Conservation (phyloP, 2,888 invertebrate species). For the Tinea semifulvella region DNA sequence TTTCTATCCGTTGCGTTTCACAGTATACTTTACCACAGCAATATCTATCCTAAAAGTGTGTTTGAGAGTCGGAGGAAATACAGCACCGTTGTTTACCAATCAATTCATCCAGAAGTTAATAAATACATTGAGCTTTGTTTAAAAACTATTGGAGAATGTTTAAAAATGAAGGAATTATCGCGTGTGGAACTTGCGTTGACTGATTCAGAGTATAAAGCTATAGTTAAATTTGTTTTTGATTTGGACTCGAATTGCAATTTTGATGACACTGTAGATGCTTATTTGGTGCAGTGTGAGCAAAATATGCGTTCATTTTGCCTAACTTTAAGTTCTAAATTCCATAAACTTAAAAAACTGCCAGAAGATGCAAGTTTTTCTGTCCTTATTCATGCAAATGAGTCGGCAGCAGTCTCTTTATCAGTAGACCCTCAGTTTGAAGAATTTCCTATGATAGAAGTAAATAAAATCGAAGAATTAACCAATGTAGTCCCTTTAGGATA, state of each 20-base stretch:
- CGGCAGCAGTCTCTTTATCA: constrained; percentile 61
- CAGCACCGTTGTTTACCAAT: constrained; percentile 66
- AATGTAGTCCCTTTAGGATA: constrained; percentile 42
- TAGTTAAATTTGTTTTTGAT: constrained; percentile 45
- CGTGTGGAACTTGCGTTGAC: constrained; percentile 61
- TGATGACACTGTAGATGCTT: constrained; percentile 58
- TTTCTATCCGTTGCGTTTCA: constrained; percentile 74
- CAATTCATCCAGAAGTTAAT: constrained; percentile 71
- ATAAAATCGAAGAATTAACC: constrained; percentile 21
- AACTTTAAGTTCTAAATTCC: constrained; percentile 56
- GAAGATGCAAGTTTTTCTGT: constrained; percentile 69
- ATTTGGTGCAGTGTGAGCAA: constrained; percentile 69
- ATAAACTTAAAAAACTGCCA: constrained; percentile 56
- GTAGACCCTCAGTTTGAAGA: constrained; percentile 59
- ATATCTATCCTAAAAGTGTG: constrained; percentile 71
- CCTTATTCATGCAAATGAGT: constrained; percentile 66
- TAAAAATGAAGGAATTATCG: constrained; percentile 55
- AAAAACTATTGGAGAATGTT: constrained; percentile 54
- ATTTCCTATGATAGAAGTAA: constrained; percentile 47
- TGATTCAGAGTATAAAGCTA: constrained; percentile 30
- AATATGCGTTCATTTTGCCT: constrained; percentile 69
- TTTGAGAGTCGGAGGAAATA: constrained; percentile 72
- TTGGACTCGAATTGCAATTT: constrained; percentile 29
- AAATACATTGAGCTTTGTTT: constrained; percentile 68
- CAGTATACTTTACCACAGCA: constrained; percentile 65